Evolutionary conservation across 2,797 vertebrate genomes (phyloP), one percentile per base, ranked within the genome.

Genomic region (Nothura maculosa): DNA sequence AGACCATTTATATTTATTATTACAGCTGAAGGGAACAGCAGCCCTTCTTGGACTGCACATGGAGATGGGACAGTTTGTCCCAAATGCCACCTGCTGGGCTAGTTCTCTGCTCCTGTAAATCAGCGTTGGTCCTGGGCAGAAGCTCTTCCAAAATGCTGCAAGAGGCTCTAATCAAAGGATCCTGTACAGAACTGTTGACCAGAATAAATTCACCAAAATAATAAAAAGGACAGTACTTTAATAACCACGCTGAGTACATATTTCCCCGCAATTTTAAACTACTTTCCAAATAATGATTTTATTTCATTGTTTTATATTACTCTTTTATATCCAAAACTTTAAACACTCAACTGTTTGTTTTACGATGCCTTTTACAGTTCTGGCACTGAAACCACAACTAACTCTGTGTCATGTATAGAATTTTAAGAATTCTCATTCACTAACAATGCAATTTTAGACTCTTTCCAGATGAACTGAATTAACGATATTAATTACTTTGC

Each of bases 401-500:
- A 36, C 55, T 79, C 50, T 57, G 40, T 50, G 57, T 63, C 52
- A 81, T 0, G 6, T 25, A 79, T 13, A 50, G 85, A 94, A 84
- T 87, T 87, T 85, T 67, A 93, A 86, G 74, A 92, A 87, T 89
- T 63, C 34, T 81, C 63, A 79, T 87, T 87, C 28, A 8, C n/a
- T 84, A 58, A 62, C 62, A 79, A 40, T 32, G 42, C 17, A 47
- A 83, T 86, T 84, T 86, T 61, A 89, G 88, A 79, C 63, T 91
- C 91, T 91, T 93, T 36, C 61, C 86, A 89, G 77, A 90, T 40
- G 30, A 94, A 88, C 2, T 14, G 89, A 93, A 91, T 85, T 80
- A 88, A 85, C 68, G 87, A 34, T 93, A 96, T 96, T 96, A 94
- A 90, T 93, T 88, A 87, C 55, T 89, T 78, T 66, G 62, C 74